phyloP scores from a whole-genome alignment of 1,140 invertebrate genomes.

The Zaprionus kolodkinae region DNA sequence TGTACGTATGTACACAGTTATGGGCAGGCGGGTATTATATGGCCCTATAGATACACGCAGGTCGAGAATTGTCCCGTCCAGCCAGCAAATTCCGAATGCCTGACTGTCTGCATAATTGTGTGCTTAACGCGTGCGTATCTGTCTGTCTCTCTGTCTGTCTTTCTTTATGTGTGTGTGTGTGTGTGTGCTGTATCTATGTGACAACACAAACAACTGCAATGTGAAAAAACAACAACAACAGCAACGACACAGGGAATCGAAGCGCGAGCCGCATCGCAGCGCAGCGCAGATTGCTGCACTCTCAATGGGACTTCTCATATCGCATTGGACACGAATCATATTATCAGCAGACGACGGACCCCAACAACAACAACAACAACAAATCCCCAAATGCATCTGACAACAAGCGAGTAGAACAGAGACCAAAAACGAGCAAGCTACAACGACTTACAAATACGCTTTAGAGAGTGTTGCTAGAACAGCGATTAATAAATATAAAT shows the following conservation, averaged over 20 bases:
- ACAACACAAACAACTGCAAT: constrained; percentile 62
- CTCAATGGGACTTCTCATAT: constrained; percentile 54
- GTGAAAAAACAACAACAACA: constrained; percentile 51
- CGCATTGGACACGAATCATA: constrained; percentile 71
- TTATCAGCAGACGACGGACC: constrained; percentile 61
- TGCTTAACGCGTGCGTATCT: constrained; percentile 73
- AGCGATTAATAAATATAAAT: not conserved
- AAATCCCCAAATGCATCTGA: constrained; percentile 51
- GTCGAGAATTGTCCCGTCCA: constrained; percentile 5
- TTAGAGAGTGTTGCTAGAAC: not conserved
- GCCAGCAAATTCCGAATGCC: constrained; percentile 71
- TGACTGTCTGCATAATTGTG: constrained; percentile 83
- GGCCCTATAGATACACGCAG: not conserved
- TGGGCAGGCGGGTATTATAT: no score
- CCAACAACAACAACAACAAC: constrained; percentile 39
- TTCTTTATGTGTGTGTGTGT: constrained; percentile 20
- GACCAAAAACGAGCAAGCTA: not conserved
- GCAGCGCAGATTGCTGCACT: constrained; percentile 46
- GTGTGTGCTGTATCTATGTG: constrained; percentile 52
- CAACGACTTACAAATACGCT: constrained; percentile 7
- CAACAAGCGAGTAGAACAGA: constrained; percentile 18
- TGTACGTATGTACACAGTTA: no score
- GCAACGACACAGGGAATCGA: constrained; percentile 44
- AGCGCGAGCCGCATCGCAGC: constrained; percentile 38
- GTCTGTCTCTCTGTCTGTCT: constrained; percentile 31